phyloP scores from a whole-genome alignment of 2,797 vertebrate genomes.

The Hipposideros larvatus region DNA sequence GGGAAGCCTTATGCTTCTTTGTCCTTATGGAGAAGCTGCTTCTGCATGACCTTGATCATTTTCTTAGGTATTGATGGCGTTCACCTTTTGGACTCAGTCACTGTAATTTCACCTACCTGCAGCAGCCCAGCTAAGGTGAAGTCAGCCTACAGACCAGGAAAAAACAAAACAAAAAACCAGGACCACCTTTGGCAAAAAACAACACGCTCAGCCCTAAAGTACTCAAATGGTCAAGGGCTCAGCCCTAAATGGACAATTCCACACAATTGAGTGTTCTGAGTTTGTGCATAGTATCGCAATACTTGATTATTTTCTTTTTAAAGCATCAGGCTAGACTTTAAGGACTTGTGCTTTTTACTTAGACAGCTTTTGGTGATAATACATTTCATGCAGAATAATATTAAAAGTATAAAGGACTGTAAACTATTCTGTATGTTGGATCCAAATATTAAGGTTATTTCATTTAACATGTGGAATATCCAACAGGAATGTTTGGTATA shows the following conservation, averaged over 20 bases:
- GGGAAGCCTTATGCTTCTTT: background rate
- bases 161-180: constrained; percentile 3
- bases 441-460: constrained; percentile 48
- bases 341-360: background rate
- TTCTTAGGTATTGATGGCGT: background rate
- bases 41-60: background rate
- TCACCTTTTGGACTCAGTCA: background rate
- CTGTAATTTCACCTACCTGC: background rate
- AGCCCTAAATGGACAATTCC: background rate
- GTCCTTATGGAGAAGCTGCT: constrained; percentile 2
- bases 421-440: constrained; percentile 18
- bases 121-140: background rate
- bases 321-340: constrained; percentile 19
- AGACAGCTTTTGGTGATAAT: background rate
- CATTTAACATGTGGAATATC: background rate
- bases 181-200: background rate
- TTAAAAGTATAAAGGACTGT: background rate
- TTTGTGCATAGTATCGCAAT: constrained; percentile 37
- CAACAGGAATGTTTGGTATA: constrained; percentile 19
- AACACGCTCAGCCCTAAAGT: background rate
- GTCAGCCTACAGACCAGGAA: background rate
- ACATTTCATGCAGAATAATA: background rate
- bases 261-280: background rate
- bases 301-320: constrained; percentile 50
- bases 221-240: background rate